phyloP scores from a whole-genome alignment of 2,888 invertebrate species.

The Leistus spinibarbis region DNA sequence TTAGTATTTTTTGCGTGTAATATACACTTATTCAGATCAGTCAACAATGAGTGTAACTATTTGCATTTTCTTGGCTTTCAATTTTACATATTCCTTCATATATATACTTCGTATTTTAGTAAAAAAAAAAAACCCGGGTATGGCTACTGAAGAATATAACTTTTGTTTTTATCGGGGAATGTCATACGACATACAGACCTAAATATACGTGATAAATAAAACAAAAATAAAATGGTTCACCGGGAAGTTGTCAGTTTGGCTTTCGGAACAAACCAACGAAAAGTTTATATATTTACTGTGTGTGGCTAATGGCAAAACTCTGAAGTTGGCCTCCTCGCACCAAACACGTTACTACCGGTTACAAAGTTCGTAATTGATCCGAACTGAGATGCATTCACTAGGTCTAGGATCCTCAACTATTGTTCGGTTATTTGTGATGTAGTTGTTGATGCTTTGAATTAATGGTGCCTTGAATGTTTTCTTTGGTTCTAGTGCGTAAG shows the following conservation, averaged over 20 bases:
- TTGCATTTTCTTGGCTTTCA: background rate
- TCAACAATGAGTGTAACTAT: too few relatives aligned
- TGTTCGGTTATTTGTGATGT: background rate
- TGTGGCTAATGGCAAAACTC: slow-evolving; percentile 3
- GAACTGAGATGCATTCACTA: background rate
- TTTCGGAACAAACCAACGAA: background rate
- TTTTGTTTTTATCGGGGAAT: background rate
- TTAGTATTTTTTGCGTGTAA: too few relatives aligned
- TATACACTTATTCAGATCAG: too few relatives aligned
- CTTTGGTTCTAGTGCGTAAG: background rate
- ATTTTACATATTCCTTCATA: background rate
- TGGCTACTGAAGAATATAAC: background rate
- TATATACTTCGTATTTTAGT: background rate
- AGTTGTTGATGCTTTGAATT: background rate
- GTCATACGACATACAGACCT: background rate
- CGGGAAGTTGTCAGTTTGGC: background rate
- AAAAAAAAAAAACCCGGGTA: background rate
- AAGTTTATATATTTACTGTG: slow-evolving; percentile 1
- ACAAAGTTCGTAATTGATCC: background rate
- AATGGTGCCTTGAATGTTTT: background rate
- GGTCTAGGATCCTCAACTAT: background rate
- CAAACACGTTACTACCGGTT: background rate
- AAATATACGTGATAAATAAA: background rate
- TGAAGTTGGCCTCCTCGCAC: background rate
- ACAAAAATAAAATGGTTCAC: background rate